Percentiles rank a stretch among this genome's conserved stretches.
These are phyloP conservation scores for Acanthococcus lagerstroemiae DNA, from an alignment of 2,888 invertebrate species.

Conservation along the genomic window DNA sequence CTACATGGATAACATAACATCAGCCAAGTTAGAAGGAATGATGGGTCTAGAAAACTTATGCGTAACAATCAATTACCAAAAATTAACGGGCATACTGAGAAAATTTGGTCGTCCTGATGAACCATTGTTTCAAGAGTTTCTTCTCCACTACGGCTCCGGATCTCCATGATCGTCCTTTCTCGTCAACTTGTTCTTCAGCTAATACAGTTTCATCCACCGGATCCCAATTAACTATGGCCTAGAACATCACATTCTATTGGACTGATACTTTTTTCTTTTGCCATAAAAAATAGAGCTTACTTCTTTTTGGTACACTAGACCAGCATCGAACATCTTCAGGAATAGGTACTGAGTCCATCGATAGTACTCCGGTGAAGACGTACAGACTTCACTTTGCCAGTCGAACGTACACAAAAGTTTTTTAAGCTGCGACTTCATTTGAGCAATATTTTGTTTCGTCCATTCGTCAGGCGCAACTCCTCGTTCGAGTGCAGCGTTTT, in stretches of 20 bases:
- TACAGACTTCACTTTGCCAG: slow-evolving; percentile 82
- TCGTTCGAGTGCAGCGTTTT: slow-evolving; percentile 91
- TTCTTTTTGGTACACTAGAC: slow-evolving; percentile 76
- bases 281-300: slow-evolving; percentile 42
- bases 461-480: slow-evolving; percentile 70
- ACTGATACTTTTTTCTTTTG: too few species aligned
- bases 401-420: slow-evolving; percentile 77
- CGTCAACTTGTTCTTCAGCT: slow-evolving; percentile 96
- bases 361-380: slow-evolving; percentile 81
- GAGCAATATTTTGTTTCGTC: slow-evolving; percentile 73
- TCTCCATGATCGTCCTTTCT: slow-evolving; percentile 83
- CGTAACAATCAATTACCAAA: neutral
- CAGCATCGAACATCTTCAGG: slow-evolving; percentile 69
- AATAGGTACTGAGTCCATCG: slow-evolving; percentile 95
- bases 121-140: slow-evolving; percentile 85
- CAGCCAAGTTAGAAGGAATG: too few species aligned
- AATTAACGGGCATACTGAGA: slow-evolving; percentile 52
- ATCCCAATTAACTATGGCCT: slow-evolving; percentile 95
- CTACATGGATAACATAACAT: too few species aligned
- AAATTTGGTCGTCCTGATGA: slow-evolving; percentile 76
- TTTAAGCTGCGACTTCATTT: slow-evolving; percentile 71
- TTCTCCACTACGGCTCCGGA: slow-evolving; percentile 92
- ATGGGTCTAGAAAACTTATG: slow-evolving; percentile 9
- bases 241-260: too few species aligned
- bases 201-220: slow-evolving; percentile 94